Conservation (phyloP, 2,888 invertebrate species). For the Apamea epomidion region DNA sequence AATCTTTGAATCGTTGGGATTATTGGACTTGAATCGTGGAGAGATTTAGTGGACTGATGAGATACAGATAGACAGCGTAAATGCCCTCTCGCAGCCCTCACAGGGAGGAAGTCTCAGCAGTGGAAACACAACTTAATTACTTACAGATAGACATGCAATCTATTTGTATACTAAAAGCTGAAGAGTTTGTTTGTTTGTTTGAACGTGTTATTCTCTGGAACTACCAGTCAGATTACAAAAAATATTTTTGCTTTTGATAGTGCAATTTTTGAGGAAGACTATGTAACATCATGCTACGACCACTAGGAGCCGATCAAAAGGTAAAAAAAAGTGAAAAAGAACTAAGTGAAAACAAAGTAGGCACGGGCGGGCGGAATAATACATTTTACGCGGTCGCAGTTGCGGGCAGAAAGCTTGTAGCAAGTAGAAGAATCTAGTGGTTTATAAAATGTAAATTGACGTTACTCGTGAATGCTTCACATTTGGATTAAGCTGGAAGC, state of each 20-base stretch:
- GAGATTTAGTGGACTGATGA: not conserved
- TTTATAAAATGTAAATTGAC: not conserved
- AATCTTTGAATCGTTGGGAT: slow-evolving; percentile 24
- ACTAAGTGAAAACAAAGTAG: too few species aligned
- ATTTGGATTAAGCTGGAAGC: not conserved
- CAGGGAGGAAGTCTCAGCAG: not conserved
- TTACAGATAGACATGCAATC: not conserved
- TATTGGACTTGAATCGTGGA: not conserved
- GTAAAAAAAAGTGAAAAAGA: too few species aligned
- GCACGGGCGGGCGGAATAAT: too few species aligned
- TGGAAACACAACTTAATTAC: not conserved
- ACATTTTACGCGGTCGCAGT: too few species aligned
- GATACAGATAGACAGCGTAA: not conserved
- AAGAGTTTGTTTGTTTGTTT: not conserved
- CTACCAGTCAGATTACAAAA: not conserved
- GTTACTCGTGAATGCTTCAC: not conserved
- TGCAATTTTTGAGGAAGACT: too few species aligned
- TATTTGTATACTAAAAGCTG: not conserved
- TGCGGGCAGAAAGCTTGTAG: too few species aligned
- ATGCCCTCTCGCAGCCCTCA: not conserved
- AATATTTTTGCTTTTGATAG: not conserved
- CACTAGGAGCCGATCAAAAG: too few species aligned
- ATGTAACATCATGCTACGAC: too few species aligned
- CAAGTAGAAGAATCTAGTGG: not conserved
- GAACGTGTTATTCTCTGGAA: not conserved